Base-by-base conservation (phyloP, 2,888 invertebrate genomes). In the Drosophila recens region DNA sequence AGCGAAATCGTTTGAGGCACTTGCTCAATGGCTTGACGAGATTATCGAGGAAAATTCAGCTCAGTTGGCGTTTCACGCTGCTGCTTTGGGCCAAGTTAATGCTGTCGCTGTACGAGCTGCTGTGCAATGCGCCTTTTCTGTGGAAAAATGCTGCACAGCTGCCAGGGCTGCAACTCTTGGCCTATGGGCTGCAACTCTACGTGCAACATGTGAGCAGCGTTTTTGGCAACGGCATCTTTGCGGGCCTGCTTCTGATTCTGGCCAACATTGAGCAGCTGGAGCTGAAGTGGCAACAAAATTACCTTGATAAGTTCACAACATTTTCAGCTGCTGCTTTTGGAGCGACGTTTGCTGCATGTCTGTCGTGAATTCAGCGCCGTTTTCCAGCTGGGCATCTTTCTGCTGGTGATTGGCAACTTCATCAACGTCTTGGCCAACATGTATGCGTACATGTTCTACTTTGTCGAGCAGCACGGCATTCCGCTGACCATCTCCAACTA, bases 371-470 rank as follows among this genome's bases (percentile, higher is more conserved):
- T 87, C 27, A 48, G 75, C 0, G 23, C 36, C 0, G 73, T 83
- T 13, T 84, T 90, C 36, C 87, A 90, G 63, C 65, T 90, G 53
- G 86, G 90, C 45, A 82, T 91, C 23, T 84, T 90, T 30, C 69
- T 91, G 9, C 68, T 87, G 34, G 81, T 91, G 27, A 63, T 89
- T 30, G 80, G 87, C 40, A 79, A 84, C 54, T 91, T 92, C 30
- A 56, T 90, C 23, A 90, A 90, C 46, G 80, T 91, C 3, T 63
- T 92, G 57, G 79, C 90, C 57, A 91, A 91, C 40, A 80, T 92
- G 71, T 92, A 91, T 49, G 90, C 92, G 46, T 71, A 90, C 54
- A 72, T 92, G 80, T 85, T 91, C 6, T 91, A 85, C 57, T 90
- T 82, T 56, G 89, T 90, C 5, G 70, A 75, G 11, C 80, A 70